These are phyloP conservation scores for Zaprionus obscuricornis DNA, from an alignment of 2,888 invertebrate species.

Conservation along the genomic window DNA sequence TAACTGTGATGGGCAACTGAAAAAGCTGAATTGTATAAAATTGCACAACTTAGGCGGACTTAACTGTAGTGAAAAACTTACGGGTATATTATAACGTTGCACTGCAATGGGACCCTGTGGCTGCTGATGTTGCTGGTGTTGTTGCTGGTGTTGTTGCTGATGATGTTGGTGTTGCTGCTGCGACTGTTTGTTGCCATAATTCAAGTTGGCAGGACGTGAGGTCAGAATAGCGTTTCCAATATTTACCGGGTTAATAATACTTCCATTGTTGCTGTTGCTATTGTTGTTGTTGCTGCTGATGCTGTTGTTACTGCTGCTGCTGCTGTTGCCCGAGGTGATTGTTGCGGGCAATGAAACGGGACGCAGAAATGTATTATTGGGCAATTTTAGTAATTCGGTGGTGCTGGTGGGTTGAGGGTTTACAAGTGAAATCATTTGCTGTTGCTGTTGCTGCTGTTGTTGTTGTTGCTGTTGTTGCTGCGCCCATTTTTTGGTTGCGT, in stretches of 20 bases:
- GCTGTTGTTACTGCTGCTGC: conserved; percentile 25
- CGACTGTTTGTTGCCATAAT: conserved; percentile 27
- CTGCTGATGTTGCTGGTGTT: neutral
- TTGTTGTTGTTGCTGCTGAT: conserved; percentile 25
- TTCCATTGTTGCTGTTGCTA: no score
- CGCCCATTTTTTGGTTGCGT: conserved; percentile 52
- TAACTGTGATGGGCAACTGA: conserved; percentile 78
- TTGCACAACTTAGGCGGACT: no score
- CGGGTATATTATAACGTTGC: conserved; percentile 79
- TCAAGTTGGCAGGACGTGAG: no score
- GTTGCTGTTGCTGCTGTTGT: no score
- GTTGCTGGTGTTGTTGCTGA: neutral
- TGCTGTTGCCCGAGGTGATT: conserved; percentile 31
- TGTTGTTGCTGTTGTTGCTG: no score
- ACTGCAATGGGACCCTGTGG: conserved; percentile 54
- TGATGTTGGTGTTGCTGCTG: neutral
- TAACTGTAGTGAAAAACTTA: conserved; percentile 45
- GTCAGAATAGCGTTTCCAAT: no score
- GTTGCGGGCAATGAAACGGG: conserved; percentile 58
- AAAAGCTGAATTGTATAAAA: neutral
- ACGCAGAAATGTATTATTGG: conserved; percentile 79
- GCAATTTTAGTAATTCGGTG: conserved; percentile 76
- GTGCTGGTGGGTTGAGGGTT: conserved; percentile 49
- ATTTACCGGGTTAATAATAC: no score
- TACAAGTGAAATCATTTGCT: conserved; percentile 43